Conservation (phyloP, 2,113 vertebrate species). For the Chauna torquata region DNA sequence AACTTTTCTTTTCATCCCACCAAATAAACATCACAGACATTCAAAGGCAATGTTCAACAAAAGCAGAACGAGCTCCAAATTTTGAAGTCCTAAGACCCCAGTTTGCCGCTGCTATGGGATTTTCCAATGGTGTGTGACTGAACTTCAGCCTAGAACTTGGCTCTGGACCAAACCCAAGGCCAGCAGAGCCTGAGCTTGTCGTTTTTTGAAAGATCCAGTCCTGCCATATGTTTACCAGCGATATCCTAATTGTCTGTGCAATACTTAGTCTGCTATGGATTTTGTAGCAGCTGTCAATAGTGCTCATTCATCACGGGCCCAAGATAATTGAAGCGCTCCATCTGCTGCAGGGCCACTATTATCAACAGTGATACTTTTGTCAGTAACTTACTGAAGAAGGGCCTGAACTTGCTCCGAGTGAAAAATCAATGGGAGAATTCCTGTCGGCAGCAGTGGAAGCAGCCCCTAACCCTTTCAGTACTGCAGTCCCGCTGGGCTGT, state of each 20-base stretch:
- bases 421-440: conserved; percentile 51
- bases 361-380: conserved; percentile 64
- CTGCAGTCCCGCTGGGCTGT: not conserved
- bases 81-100: not conserved
- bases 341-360: conserved; percentile 64
- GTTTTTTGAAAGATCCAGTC: conserved; percentile 5
- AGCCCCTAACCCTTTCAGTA: conserved; percentile 48
- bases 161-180: conserved; percentile 24
- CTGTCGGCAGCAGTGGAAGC: not conserved
- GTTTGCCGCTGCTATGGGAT: not conserved
- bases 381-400: conserved; percentile 59
- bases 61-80: not conserved
- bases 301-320: conserved; percentile 51
- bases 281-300: conserved; percentile 71
- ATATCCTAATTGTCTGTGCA: conserved; percentile 64
- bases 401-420: conserved; percentile 48
- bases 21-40: not conserved
- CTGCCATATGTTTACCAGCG: conserved; percentile 63
- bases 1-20: not conserved
- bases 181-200: not conserved
- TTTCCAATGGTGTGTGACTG: not conserved
- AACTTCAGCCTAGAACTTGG: conserved; percentile 43
- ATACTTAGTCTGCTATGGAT: conserved; percentile 65
- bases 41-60: not conserved
- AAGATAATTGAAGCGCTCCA: conserved; percentile 69